A percentile compares a stretch with the other conserved stretches of the same genome.
Evolutionary conservation across 2,888 invertebrate genomes (phyloP).

Genomic region (Xiphydria camelus): DNA sequence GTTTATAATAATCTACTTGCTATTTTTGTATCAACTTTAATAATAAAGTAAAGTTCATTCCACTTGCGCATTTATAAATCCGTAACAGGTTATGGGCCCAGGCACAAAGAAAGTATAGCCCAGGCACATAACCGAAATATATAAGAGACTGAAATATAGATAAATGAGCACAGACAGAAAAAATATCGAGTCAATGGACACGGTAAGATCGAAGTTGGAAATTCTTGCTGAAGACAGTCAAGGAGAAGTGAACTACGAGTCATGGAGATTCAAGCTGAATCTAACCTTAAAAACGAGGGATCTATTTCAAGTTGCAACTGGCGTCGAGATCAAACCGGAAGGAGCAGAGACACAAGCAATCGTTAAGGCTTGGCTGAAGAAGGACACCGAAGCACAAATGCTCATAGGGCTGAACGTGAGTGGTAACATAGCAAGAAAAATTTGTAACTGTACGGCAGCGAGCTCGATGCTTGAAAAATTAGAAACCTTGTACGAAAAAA

Average conservation of each 20-base stretch:
- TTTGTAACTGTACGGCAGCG: no score
- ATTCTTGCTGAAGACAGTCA: no score
- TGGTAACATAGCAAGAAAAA: no score
- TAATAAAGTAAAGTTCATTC: no score
- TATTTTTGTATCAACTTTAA: no score
- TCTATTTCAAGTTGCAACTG: slow-evolving; percentile 25
- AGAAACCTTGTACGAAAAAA: no score
- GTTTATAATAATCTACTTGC: no score
- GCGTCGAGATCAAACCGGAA: slow-evolving; percentile 19
- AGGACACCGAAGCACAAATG: slow-evolving; percentile 17
- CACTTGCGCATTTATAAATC: slow-evolving; percentile 1
- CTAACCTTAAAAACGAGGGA: slow-evolving; percentile 29
- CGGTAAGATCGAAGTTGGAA: slow-evolving; percentile 12
- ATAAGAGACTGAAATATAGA: slow-evolving; percentile 9
- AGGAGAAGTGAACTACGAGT: slow-evolving; percentile 28
- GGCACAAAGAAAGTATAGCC: neutral
- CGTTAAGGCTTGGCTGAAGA: slow-evolving; percentile 10
- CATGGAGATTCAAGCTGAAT: slow-evolving; percentile 34
- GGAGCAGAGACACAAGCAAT: slow-evolving; percentile 4
- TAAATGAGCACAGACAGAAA: slow-evolving; percentile 18
- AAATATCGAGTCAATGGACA: no score
- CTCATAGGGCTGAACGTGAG: slow-evolving; percentile 18
- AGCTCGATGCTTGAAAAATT: no score
- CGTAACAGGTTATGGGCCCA: slow-evolving; percentile 20
- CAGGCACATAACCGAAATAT: neutral